Evolutionary conservation across 2,113 vertebrate genomes (phyloP), one percentile per base, ranked within the genome.

Genomic region (Tupaia chinensis): DNA sequence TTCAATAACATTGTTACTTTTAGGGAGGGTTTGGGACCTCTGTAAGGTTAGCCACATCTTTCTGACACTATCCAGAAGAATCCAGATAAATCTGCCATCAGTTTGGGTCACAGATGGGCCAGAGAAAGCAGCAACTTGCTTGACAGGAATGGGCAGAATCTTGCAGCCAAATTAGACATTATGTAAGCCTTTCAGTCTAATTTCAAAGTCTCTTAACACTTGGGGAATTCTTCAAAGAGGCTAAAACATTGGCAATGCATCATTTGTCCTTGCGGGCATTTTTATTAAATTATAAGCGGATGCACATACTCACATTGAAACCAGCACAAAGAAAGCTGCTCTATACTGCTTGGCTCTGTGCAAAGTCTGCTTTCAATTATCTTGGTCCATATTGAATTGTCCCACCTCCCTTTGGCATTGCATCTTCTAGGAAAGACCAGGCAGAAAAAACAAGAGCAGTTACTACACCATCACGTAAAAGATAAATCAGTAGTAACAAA

Each of bases 161-260:
- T 73, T 68, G 19, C 80, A 56, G 77, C n/a, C 44, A 72, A 83
- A 94, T 96, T 79, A 94, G 34, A 86, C 91, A 68, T 89, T 70
- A 79, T 54, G 61, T 79, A 60, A 94, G 86, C 69, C 56, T 91
- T 66, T 56, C 34, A 15, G 53, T 78, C 68, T 89, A 85, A 77
- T 77, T 89, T 68, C 86, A 80, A 89, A 91, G 80, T 32, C 74
- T 93, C 70, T 73, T 74, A 69, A 60, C 77, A 80, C 83, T 89
- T 68, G 58, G 72, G 68, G 19, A 97, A 89, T 89, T 95, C 89
- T 94, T 97, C 87, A 96, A 89, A 95, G 89, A 93, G 79, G 73
- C 54, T 32, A 86, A 68, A 70, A 95, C 81, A 19, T 79, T 87
- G 84, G 76, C 82, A 86, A 9, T 32, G 32, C 23, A 17, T 89